Conservation (phyloP, 2,888 invertebrate genomes). For the Eucera pruinosa region DNA sequence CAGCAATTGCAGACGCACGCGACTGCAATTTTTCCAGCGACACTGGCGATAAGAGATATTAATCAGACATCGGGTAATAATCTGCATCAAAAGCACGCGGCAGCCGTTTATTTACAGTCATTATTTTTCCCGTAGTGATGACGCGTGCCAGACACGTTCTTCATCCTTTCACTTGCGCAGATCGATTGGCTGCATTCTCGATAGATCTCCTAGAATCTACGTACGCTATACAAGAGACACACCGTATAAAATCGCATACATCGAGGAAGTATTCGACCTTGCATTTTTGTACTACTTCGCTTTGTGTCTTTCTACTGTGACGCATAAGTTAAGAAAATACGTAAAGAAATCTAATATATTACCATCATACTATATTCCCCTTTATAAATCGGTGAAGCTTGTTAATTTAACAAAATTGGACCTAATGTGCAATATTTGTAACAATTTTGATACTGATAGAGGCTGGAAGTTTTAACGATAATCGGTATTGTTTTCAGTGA, state of each 20-base stretch:
- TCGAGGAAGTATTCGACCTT: slow-evolving; percentile 30
- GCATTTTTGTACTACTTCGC: slow-evolving; percentile 3
- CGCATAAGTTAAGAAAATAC: too few relatives aligned
- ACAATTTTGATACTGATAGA: too few relatives aligned
- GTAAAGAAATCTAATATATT: too few relatives aligned
- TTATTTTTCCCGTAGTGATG: slow-evolving; percentile 30
- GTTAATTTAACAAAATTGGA: too few relatives aligned
- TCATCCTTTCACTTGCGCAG: slow-evolving; percentile 36
- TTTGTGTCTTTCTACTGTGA: neutral
- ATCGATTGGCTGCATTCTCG: slow-evolving; percentile 31
- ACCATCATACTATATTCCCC: too few relatives aligned
- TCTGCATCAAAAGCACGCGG: neutral
- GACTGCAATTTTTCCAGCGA: neutral
- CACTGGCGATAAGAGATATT: neutral
- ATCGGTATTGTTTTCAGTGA: too few relatives aligned
- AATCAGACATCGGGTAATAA: slow-evolving; percentile 1
- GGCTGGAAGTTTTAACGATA: too few relatives aligned
- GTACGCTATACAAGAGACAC: slow-evolving; percentile 26
- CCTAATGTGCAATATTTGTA: too few relatives aligned
- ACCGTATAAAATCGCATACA: neutral
- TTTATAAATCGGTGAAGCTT: too few relatives aligned
- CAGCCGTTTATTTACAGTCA: slow-evolving; percentile 25
- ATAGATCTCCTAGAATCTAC: slow-evolving; percentile 21
- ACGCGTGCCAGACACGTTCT: slow-evolving; percentile 44
- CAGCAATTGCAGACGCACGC: neutral